Percentiles rank a stretch among this genome's conserved stretches.
Evolutionary conservation across 1,140 invertebrate genomes (phyloP).

Genomic region (Bactericera cockerelli): DNA sequence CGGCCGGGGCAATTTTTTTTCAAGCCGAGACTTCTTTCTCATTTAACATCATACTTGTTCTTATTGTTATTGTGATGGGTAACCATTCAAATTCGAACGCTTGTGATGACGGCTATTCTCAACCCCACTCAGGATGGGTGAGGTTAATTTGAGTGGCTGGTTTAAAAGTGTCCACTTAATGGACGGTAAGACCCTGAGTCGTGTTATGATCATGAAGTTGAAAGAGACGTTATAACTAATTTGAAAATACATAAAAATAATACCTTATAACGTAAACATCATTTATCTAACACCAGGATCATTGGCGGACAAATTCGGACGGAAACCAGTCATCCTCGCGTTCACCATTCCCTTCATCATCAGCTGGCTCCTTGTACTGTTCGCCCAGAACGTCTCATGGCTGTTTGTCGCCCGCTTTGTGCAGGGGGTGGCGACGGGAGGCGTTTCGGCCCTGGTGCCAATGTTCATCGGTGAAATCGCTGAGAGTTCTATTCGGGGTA

Average conservation of each 20-base stretch:
- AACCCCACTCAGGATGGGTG: too few relatives aligned
- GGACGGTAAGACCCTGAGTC: too few relatives aligned
- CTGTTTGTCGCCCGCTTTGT: slow-evolving; percentile 56
- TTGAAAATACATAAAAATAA: too few relatives aligned
- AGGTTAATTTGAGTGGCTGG: too few relatives aligned
- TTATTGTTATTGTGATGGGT: too few relatives aligned
- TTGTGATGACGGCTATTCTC: too few relatives aligned
- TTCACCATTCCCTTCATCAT: slow-evolving; percentile 16
- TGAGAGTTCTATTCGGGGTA: slow-evolving; percentile 35
- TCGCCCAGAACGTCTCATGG: slow-evolving; percentile 39
- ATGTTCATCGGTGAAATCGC: slow-evolving; percentile 80
- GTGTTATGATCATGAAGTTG: too few relatives aligned
- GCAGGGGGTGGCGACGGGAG: slow-evolving; percentile 53
- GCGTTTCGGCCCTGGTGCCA: slow-evolving; percentile 62
- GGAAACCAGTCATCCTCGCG: slow-evolving; percentile 29
- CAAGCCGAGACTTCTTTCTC: slow-evolving; percentile 22
- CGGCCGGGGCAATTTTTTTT: too few relatives aligned
- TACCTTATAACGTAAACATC: too few relatives aligned
- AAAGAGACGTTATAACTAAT: too few relatives aligned
- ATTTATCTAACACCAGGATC: slow-evolving; percentile 33
- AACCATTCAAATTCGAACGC: too few relatives aligned
- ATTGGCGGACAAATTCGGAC: slow-evolving; percentile 43
- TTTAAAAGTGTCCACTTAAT: too few relatives aligned
- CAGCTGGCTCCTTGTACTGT: slow-evolving; percentile 50
- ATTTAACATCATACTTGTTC: neutral